These are phyloP conservation scores for Augiades crinisus DNA, from an alignment of 2,888 invertebrate species.

Conservation along the genomic window DNA sequence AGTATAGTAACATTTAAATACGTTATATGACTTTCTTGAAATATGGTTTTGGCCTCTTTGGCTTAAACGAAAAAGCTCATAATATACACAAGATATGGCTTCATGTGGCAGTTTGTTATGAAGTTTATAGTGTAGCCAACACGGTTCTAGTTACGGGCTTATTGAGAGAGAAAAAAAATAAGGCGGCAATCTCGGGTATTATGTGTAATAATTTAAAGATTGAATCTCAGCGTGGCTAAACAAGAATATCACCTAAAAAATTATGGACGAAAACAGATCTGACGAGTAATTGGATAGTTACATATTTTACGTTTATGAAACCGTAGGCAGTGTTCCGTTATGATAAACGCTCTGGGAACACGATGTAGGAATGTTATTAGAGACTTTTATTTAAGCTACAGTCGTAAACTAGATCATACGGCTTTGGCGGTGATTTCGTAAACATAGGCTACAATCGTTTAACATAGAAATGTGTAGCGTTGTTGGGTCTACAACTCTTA, in stretches of 20 bases:
- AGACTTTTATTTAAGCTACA: constrained; percentile 65
- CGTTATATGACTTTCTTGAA: constrained; percentile 40
- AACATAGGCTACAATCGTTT: constrained; percentile 13
- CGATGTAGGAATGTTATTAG: constrained; percentile 66
- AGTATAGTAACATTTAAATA: constrained; percentile 34
- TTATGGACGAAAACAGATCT: constrained; percentile 53
- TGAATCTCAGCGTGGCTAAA: constrained; percentile 46
- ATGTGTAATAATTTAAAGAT: constrained; percentile 68
- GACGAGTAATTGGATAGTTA: constrained; percentile 61
- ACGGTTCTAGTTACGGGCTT: constrained; percentile 69
- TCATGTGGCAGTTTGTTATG: constrained; percentile 77
- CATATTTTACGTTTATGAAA: constrained; percentile 57
- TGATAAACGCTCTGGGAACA: constrained; percentile 59
- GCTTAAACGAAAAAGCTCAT: constrained; percentile 78
- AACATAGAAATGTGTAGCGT: neutral
- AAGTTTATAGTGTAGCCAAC: constrained; percentile 74
- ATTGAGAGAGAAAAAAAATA: constrained; percentile 55
- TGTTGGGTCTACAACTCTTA: neutral
- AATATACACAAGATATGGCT: constrained; percentile 78
- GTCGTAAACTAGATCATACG: constrained; percentile 64
- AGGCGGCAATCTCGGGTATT: constrained; percentile 51
- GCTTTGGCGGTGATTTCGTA: constrained; percentile 38
- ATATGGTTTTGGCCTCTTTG: constrained; percentile 40
- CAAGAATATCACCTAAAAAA: constrained; percentile 37
- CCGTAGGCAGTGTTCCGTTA: constrained; percentile 48